phyloP scores from a whole-genome alignment of 2,113 vertebrate species.

The Rafetus swinhoei region DNA sequence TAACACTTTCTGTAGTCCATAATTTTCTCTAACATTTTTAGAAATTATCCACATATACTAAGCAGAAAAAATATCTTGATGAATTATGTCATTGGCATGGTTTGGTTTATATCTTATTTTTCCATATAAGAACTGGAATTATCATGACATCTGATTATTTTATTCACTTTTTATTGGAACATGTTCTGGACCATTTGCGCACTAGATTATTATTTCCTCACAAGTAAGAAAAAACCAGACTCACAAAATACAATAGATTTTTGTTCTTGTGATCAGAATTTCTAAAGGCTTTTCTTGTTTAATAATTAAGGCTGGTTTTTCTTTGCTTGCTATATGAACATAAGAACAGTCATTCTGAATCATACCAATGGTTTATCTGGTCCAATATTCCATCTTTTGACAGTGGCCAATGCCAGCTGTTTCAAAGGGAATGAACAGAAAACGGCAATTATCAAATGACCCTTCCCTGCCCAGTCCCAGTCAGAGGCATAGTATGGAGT shows the following conservation, averaged over 20 bases:
- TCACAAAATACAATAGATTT: background rate
- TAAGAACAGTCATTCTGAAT: background rate
- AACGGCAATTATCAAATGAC: background rate
- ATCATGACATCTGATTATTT: background rate
- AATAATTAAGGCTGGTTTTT: background rate
- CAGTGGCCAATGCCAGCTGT: background rate
- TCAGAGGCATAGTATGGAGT: background rate
- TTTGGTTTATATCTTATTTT: conserved; percentile 35
- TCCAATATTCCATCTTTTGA: background rate
- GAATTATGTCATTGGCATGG: conserved; percentile 27
- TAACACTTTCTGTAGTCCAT: background rate
- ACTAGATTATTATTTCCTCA: background rate
- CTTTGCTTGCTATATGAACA: background rate
- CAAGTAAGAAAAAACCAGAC: background rate
- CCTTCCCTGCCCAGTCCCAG: background rate
- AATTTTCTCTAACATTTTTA: conserved; percentile 35
- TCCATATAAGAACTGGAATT: conserved; percentile 16
- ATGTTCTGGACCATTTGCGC: background rate
- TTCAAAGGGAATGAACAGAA: background rate
- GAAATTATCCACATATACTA: background rate
- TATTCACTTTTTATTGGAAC: background rate
- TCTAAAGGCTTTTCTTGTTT: background rate
- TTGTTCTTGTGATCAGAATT: background rate
- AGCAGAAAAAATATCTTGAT: background rate
- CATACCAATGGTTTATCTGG: background rate